Evolutionary conservation across 2,797 vertebrate species (phyloP), one percentile per base, ranked within the genome.

Genomic region (Leucoraja ocellata): DNA sequence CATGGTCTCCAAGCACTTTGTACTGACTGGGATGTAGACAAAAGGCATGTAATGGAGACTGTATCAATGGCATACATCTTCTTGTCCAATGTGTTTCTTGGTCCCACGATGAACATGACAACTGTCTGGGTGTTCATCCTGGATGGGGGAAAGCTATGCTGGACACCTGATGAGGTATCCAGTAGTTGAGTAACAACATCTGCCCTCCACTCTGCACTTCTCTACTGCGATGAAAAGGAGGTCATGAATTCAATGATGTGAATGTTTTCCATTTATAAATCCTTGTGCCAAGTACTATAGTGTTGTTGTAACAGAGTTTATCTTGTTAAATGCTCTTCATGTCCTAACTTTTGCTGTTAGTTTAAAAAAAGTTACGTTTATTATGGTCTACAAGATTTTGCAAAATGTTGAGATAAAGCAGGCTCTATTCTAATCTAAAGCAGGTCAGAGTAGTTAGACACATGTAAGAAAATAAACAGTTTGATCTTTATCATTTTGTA

Each of bases 401-500:
- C 81, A 84, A n/a, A 84, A 84, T 84, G 54, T 61, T 61, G 25
- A 84, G 54, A 13, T 28, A 61, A 84, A 84, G 9, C 25, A 14
- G 4, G 2, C 10, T n/a, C 23, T 28, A n/a, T 84, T n/a, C 28
- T 28, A 58, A 61, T 61, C 54, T 4, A 61, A 79, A 80, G 79
- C 79, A 28, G 14, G 54, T 58, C 81, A 84, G 54, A 61, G 23
- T 25, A 61, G 9, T 14, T 84, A 28, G 81, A 7, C 11, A 28
- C 21, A 61, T 13, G 54, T n/a, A n/a, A 84, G 80, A 84, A 84
- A 58, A 84, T 84, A 61, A 61, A 28, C 4, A n/a, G 23, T 61
- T 61, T 84, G 25, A 61, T 84, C 54, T 84, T 84, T 84, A 13
- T 54, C 81, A 84, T 84, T 84, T 61, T 84, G 61, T 54, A 46